A percentile compares a stretch with the other conserved stretches of the same genome.
Evolutionary conservation across 2,888 invertebrate genomes (phyloP).

Genomic region (Conchocele bisecta): DNA sequence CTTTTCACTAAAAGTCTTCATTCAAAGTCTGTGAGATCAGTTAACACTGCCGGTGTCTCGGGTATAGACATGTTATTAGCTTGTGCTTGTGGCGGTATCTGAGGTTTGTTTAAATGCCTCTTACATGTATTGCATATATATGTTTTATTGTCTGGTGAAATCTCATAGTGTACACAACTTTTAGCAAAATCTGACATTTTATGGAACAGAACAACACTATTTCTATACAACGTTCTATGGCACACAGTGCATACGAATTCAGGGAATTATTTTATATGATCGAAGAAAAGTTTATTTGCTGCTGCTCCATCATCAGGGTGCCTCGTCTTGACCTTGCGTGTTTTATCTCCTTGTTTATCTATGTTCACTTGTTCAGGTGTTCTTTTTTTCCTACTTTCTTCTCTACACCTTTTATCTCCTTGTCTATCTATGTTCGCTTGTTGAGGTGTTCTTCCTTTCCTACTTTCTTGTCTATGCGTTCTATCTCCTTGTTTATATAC

Average conservation of each 20-base stretch:
- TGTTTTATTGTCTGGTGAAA: neutral
- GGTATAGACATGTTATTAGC: neutral
- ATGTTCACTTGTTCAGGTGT: too few species aligned
- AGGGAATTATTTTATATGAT: neutral
- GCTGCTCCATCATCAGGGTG: neutral
- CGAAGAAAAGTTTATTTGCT: neutral
- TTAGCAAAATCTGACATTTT: neutral
- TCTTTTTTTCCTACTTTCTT: too few species aligned
- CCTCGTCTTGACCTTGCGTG: too few species aligned
- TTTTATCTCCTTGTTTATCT: too few species aligned
- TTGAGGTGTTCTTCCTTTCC: too few species aligned
- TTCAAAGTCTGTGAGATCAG: neutral
- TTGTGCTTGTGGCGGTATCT: neutral
- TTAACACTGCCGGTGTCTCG: neutral
- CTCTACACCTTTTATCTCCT: too few species aligned
- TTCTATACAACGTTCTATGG: neutral
- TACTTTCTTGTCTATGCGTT: too few species aligned
- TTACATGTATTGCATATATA: neutral
- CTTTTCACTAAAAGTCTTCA: neutral
- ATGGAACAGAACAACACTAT: neutral
- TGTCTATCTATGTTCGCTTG: too few species aligned
- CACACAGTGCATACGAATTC: conserved; percentile 1
- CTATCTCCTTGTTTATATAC: too few species aligned
- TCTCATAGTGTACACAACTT: neutral
- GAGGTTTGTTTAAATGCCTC: neutral